Percentiles rank a stretch among this genome's conserved stretches.
Evolutionary conservation across 2,113 vertebrate genomes (phyloP).

Genomic region (Zosterops hypoxanthus): DNA sequence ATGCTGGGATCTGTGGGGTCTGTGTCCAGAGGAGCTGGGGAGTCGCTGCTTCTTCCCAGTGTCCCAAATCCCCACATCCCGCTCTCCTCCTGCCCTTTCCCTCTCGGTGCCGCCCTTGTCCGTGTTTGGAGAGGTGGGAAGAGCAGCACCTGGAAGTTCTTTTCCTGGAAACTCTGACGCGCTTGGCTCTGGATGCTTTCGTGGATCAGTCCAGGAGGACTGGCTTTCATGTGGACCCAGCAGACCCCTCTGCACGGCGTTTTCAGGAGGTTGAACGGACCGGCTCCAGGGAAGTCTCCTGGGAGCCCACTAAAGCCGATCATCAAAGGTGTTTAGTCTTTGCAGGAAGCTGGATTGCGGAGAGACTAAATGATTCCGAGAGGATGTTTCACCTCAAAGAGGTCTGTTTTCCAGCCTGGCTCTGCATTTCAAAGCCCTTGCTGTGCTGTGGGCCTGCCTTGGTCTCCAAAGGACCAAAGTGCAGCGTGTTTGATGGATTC

Average conservation of each 20-base stretch:
- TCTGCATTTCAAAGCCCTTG: neutral
- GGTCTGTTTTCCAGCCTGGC: neutral
- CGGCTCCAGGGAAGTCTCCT: neutral
- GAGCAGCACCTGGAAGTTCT: fast-evolving
- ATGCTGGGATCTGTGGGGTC: neutral
- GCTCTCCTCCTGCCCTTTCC: neutral
- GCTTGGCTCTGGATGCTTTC: neutral
- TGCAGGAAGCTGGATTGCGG: neutral
- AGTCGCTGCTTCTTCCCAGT: neutral
- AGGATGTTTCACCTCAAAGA: constrained; percentile 5
- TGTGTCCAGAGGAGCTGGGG: fast-evolving
- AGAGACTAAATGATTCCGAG: neutral
- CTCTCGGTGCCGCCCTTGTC: fast-evolving
- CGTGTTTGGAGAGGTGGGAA: neutral
- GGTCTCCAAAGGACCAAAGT: neutral
- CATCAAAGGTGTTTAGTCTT: constrained; percentile 10
- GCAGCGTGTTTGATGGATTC: fast-evolving
- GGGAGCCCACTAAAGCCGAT: neutral
- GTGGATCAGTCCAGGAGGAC: neutral
- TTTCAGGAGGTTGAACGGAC: neutral
- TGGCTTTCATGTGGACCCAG: neutral
- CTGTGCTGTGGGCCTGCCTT: fast-evolving
- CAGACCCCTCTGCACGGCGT: neutral
- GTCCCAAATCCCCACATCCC: neutral
- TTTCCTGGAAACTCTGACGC: neutral